Conservation (phyloP, 2,113 vertebrate genomes). For the Eurypyga helias region DNA sequence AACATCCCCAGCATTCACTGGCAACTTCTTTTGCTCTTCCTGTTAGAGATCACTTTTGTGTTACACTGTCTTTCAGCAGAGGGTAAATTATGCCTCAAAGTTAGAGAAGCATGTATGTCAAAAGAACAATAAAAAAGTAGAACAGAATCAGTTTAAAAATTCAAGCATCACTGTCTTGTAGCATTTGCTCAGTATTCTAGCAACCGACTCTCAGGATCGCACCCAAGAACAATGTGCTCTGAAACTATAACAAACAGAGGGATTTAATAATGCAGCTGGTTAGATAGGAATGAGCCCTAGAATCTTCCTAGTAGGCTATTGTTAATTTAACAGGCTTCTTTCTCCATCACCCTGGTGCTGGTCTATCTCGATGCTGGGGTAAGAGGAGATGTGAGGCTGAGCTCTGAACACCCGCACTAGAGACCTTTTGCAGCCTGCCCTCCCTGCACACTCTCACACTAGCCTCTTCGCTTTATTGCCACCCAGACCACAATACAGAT, state of each 20-base stretch:
- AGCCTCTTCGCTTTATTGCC: neutral
- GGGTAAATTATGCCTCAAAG: neutral
- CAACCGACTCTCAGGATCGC: neutral
- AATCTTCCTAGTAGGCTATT: neutral
- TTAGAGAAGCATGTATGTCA: neutral
- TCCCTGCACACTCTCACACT: neutral
- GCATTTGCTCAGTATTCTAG: neutral
- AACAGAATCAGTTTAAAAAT: neutral
- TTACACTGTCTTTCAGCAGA: neutral
- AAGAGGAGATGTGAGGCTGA: neutral
- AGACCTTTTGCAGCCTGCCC: neutral
- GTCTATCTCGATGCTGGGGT: neutral
- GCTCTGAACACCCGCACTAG: neutral
- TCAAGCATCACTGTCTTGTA: neutral
- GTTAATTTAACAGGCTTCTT: neutral
- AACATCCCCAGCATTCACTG: neutral
- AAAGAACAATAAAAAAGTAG: neutral
- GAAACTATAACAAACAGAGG: neutral
- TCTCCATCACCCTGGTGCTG: neutral
- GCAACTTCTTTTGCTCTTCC: neutral
- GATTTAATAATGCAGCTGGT: neutral
- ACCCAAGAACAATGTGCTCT: neutral
- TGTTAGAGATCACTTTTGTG: neutral
- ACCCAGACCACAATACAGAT: rapidly evolving
- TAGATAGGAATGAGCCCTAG: neutral